phyloP scores from a whole-genome alignment of 2,888 invertebrate genomes.

The Atrina japonica region DNA sequence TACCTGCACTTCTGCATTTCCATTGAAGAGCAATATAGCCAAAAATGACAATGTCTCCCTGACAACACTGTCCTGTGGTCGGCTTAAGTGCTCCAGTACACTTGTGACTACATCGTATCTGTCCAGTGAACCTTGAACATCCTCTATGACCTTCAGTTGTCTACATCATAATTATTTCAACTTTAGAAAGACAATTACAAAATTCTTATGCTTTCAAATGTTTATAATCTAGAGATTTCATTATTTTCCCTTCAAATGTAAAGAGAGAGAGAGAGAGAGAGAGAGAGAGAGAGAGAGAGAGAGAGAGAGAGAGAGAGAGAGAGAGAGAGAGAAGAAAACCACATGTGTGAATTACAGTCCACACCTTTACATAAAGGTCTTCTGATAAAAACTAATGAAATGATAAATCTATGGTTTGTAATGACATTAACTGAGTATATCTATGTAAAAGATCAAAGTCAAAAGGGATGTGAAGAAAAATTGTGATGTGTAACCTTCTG shows the following conservation, averaged over 20 bases:
- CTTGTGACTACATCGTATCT: conserved; percentile 69
- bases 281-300: conserved; percentile 29
- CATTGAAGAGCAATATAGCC: conserved; percentile 74
- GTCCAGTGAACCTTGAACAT: conserved; percentile 75
- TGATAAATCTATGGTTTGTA: not conserved
- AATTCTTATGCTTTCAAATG: too few species aligned
- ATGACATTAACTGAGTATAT: not conserved
- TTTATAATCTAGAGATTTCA: too few species aligned
- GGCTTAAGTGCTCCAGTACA: conserved; percentile 73
- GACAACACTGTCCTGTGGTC: conserved; percentile 72
- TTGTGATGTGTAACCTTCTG: conserved; percentile 25
- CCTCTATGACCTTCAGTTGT: conserved; percentile 64
- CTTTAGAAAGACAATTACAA: not conserved
- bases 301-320: conserved; percentile 26
- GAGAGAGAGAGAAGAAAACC: too few species aligned
- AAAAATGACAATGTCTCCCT: conserved; percentile 77
- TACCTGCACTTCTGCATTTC: conserved; percentile 77
- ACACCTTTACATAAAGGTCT: not conserved
- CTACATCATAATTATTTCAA: conserved; percentile 41
- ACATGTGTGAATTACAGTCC: too few species aligned
- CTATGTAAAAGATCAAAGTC: conserved; percentile 1
- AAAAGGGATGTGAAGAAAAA: too few species aligned
- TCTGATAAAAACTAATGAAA: not conserved
- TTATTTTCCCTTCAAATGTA: too few species aligned
- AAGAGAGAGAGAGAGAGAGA: conserved; percentile 23